A percentile compares a stretch with the other conserved stretches of the same genome.
phyloP scores from a whole-genome alignment of 2,888 invertebrate genomes.

The Euphydryas editha region DNA sequence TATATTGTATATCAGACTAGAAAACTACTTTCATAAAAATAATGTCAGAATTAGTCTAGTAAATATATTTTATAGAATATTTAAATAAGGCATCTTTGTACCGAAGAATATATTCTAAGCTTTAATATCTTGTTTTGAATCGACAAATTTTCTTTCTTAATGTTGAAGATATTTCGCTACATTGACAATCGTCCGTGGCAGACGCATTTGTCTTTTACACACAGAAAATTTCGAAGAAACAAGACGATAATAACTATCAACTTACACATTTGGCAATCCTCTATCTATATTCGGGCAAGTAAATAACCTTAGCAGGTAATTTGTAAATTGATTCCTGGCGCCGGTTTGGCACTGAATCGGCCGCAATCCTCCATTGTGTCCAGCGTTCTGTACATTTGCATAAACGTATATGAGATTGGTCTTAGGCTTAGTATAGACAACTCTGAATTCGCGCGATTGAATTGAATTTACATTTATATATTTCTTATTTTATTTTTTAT shows the following conservation, averaged over 20 bases:
- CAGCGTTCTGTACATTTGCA: constrained; percentile 43
- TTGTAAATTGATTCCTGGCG: constrained; percentile 48
- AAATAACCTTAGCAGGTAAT: constrained; percentile 45
- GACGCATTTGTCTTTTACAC: constrained; percentile 15
- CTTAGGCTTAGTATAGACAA: constrained; percentile 29
- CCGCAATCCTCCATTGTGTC: constrained; percentile 44
- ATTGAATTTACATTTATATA: background rate
- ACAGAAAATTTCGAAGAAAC: constrained; percentile 15
- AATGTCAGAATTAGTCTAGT: background rate
- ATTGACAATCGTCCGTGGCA: constrained; percentile 10
- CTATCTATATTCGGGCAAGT: constrained; percentile 28
- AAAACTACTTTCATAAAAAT: background rate
- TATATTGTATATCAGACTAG: background rate
- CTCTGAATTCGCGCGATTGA: background rate
- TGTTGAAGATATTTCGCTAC: background rate
- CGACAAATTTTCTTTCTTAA: constrained; percentile 1
- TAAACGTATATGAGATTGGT: constrained; percentile 41
- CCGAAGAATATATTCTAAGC: background rate
- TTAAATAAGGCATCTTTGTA: background rate
- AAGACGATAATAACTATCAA: constrained; percentile 18
- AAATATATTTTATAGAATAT: background rate
- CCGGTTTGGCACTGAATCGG: constrained; percentile 45
- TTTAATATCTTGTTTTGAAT: background rate
- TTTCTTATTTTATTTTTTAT: no score
- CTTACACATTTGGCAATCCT: constrained; percentile 27